These are phyloP conservation scores for Lasioglossum villosulum DNA, from an alignment of 2,888 invertebrate species.

Conservation along the genomic window DNA sequence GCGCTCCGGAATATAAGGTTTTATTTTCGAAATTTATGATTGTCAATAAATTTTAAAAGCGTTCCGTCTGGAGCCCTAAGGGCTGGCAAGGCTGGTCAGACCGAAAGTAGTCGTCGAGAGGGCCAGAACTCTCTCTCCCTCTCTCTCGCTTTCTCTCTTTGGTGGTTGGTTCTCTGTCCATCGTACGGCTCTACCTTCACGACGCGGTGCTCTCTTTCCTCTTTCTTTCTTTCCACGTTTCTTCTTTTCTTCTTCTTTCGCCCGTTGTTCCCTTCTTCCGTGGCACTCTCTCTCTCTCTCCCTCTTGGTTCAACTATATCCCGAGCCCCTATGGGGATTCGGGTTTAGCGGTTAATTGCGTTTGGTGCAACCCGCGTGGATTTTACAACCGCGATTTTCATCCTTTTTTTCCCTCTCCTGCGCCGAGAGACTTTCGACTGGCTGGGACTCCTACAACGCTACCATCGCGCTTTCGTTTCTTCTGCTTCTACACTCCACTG, in stretches of 20 bases:
- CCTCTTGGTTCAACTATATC: slow-evolving; percentile 29
- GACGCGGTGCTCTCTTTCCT: slow-evolving; percentile 7
- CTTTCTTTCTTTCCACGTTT: slow-evolving; percentile 41
- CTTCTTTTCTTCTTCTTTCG: slow-evolving; percentile 42
- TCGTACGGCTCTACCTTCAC: slow-evolving; percentile 2
- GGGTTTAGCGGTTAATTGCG: slow-evolving; percentile 82
- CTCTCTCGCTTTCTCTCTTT: slow-evolving; percentile 48
- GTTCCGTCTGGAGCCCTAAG: slow-evolving; percentile 85
- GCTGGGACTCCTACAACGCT: slow-evolving; percentile 50
- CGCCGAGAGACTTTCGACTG: slow-evolving; percentile 58
- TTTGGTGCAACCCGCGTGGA: slow-evolving; percentile 81
- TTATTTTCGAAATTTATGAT: slow-evolving; percentile 85
- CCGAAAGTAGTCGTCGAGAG: slow-evolving; percentile 77
- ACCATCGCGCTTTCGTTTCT: slow-evolving; percentile 42
- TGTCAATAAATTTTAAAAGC: slow-evolving; percentile 85
- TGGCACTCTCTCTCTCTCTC: slow-evolving; percentile 23
- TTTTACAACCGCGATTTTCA: slow-evolving; percentile 82
- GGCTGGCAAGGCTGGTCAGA: slow-evolving; percentile 83
- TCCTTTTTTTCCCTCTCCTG: slow-evolving; percentile 74
- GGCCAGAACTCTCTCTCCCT: slow-evolving; percentile 60
- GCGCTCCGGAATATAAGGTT: slow-evolving; percentile 83
- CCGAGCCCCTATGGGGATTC: slow-evolving; percentile 80
- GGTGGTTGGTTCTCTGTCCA: slow-evolving; percentile 22
- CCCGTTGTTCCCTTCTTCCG: slow-evolving; percentile 52
- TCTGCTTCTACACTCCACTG: slow-evolving; percentile 27